phyloP scores from a whole-genome alignment of 2,113 vertebrate species.

The Onychostoma macrolepis region DNA sequence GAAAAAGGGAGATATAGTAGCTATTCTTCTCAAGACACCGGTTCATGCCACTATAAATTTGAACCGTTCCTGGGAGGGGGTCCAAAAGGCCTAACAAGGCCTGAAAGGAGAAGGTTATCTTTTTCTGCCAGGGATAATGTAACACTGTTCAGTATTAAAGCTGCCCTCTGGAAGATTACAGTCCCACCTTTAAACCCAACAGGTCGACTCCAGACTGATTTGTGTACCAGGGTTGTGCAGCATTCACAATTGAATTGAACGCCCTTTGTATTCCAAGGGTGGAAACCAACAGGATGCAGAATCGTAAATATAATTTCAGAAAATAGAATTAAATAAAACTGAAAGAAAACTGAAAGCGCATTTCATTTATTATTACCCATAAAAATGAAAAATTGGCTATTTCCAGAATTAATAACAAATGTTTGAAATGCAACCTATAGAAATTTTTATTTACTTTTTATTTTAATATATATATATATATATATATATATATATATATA shows the following conservation, averaged over 20 bases:
- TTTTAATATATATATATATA: too few species aligned
- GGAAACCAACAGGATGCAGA: neutral
- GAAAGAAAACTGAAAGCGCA: neutral
- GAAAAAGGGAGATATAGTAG: conserved; percentile 20
- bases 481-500: too few species aligned
- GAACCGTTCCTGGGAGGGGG: neutral
- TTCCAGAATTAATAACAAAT: neutral
- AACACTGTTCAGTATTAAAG: conserved; percentile 8
- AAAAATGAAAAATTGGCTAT: neutral
- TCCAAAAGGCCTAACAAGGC: neutral
- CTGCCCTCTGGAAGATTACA: conserved; percentile 1
- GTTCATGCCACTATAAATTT: conserved; percentile 29
- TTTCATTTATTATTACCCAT: neutral
- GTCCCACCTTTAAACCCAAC: conserved; percentile 1
- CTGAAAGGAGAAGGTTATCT: conserved; percentile 19
- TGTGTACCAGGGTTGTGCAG: neutral
- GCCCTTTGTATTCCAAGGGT: neutral
- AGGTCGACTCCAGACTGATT: neutral
- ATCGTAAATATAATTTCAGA: neutral
- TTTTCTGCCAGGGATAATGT: conserved; percentile 18
- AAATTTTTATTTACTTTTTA: too few species aligned
- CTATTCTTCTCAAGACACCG: conserved; percentile 16
- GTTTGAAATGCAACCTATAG: too few species aligned
- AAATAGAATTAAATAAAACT: neutral
- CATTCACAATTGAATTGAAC: neutral